Base-by-base conservation (phyloP, 2,888 invertebrate genomes). In the Oegoconia quadripuncta region DNA sequence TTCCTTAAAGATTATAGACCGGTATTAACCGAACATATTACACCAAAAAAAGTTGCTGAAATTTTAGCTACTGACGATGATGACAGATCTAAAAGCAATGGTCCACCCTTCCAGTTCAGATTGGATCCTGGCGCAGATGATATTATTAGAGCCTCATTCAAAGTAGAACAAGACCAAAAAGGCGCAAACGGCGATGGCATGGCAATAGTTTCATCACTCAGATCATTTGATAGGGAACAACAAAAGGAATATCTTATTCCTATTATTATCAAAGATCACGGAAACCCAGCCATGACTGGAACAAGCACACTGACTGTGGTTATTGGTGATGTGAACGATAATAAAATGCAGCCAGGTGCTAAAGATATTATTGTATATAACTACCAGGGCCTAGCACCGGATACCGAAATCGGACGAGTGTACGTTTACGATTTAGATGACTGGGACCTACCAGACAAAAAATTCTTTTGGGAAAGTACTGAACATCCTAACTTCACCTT, bases 311-410 rank as follows among this genome's bases (percentile, higher is more conserved):
- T 99, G 23, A 98, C 97, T 0, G 96, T 99, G 16, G 96, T 98
- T 34, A 98, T 99, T 59, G 98, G 98, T 14, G 99, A 99, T 79
- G 95, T 96, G 14, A 99, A 99, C 76, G 99, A 99, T 74, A 98
- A 99, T 79, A 96, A 97, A 84, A 99, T 99, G 97, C 96, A 96
- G 69, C 97, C 98, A 0, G 99, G 99, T 1, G 94, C 95, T 3
- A 99, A 99, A 88, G 95, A 97, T 52, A 97, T 99, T 63, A 95
- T 97, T 69, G 97, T 98, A 2, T 99, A 99, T 81, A 98, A 97
- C 80, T 99, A 99, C 59, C 91, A 95, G 90, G 95, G 96, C 9
- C 94, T 95, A 77, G 93, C 96, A 39, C 95, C 94, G 16, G 96
- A 95, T 57, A 95, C 97, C 0, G 95, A 94, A 74, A 95, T 99